Evolutionary conservation across 2,113 vertebrate genomes (phyloP), one percentile per base, ranked within the genome.

Genomic region (Oostethus manadensis): DNA sequence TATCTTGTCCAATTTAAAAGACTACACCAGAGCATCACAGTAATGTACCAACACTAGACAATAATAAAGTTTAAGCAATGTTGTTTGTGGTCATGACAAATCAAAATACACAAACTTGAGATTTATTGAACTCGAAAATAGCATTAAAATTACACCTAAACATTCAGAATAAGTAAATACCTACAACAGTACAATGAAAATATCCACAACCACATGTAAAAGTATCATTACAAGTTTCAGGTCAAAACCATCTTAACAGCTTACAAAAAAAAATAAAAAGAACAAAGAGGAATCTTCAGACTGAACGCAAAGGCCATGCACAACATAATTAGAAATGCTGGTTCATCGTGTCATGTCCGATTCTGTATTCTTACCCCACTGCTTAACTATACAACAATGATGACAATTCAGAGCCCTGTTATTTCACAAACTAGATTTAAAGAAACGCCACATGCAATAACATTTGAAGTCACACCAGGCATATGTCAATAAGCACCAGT

Each of bases 81-180:
- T 42, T 14, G 11, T 42, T 42, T 42, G 38, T 42, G 13, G 38
- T 11, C 38, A 42, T 42, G 38, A 42, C 11, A 42, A 14, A 42
- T 42, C 11, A 42, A 42, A 38, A 61, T 83, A 86, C 40, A 87
- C 86, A 89, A 84, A 62, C n/a, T 8, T 35, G 23, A 71, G 71
- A 83, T 89, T 89, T 88, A 88, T 88, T 88, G 63, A 85, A 83
- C 56, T 85, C 83, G 74, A 68, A 82, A 88, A 78, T 67, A 42
- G 70, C 78, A 74, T 79, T 4, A 45, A 57, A 77, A 74, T 54
- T 16, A 81, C 76, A 23, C 51, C 68, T 76, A 70, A n/a, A 68
- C 71, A 77, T 60, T 78, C 59, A 61, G 71, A 10, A 11, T 47
- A 73, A 46, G 76, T 71, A 59, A 57, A 76, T 60, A 46, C 3